Base-by-base conservation (phyloP, 1,140 invertebrate genomes). In the Eufriesea mexicana region DNA sequence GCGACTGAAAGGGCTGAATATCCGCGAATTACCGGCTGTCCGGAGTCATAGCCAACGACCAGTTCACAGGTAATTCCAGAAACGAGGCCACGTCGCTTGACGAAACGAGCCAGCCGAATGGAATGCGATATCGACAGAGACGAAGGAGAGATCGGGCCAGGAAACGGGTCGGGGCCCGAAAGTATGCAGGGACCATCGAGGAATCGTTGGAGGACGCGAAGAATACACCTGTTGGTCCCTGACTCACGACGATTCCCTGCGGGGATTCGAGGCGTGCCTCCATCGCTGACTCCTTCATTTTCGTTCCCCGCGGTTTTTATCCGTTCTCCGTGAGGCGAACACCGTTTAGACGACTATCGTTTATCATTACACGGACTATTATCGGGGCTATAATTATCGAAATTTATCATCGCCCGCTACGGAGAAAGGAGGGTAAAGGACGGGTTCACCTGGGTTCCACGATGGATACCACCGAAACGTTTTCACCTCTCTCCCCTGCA, bases 351-450 rank as follows among this genome's bases (percentile, higher is more conserved):
- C 76, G 71, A 78, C 55, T 74, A 72, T 87, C 85, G 85, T 86
- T 87, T 86, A 84, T 87, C 86, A 84, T 87, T 87, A 86, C 75
- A 87, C 72, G 28, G 72, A 28, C 85, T 71, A 87, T 87, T 87
- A 84, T 87, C 76, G 61, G 64, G 71, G 42, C 64, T 84, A 72
- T 79, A 74, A 87, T 87, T 88, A 88, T 79, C 81, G 77, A 47
- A 66, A 89, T 89, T 86, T 80, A 89, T 87, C 80, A 79, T 35
- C 35, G 35, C 82, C 28, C 25, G 67, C 16, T 62, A 28, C 28
- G 55, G 73, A 72, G 84, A 83, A 84, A 87, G 85, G 70, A 73
- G 88, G 79, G 68, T 80, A 84, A 85, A 70, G 66, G 64, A 51
- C 16, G 25, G 35, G 55, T 57, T 57, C 64, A 42, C 14, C 25